Conservation (phyloP, 2,113 vertebrate genomes). For the Puma concolor region DNA sequence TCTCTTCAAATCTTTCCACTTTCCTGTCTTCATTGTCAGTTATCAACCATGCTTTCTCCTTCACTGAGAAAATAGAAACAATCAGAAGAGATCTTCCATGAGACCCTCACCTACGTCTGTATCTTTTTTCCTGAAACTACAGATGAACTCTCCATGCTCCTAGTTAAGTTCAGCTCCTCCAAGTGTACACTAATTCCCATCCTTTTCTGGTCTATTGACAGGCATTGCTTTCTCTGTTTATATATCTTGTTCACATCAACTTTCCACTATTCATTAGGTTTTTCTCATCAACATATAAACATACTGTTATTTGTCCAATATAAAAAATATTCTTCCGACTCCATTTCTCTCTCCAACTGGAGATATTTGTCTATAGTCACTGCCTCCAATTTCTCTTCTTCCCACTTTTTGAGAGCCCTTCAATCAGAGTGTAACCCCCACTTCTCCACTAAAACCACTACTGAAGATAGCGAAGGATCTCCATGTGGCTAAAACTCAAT, state of each 20-base stretch:
- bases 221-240: not conserved
- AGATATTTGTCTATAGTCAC: not conserved
- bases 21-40: not conserved
- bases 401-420: slow-evolving; percentile 18
- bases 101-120: not conserved
- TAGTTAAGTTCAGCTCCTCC: not conserved
- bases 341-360: not conserved
- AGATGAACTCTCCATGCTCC: not conserved
- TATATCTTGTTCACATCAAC: not conserved
- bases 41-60: not conserved
- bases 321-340: not conserved
- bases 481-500: not conserved
- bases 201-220: not conserved
- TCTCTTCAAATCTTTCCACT: not conserved
- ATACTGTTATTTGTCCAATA: not conserved
- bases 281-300: not conserved
- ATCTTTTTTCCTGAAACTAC: not conserved
- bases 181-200: not conserved
- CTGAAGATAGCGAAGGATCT: not conserved
- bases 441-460: not conserved
- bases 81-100: not conserved
- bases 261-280: not conserved
- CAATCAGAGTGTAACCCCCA: not conserved
- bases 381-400: not conserved
- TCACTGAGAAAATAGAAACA: slow-evolving; percentile 15